Conservation (phyloP, 92 coral and sea anemone genomes). For the Parazoanthus atlanticus region DNA sequence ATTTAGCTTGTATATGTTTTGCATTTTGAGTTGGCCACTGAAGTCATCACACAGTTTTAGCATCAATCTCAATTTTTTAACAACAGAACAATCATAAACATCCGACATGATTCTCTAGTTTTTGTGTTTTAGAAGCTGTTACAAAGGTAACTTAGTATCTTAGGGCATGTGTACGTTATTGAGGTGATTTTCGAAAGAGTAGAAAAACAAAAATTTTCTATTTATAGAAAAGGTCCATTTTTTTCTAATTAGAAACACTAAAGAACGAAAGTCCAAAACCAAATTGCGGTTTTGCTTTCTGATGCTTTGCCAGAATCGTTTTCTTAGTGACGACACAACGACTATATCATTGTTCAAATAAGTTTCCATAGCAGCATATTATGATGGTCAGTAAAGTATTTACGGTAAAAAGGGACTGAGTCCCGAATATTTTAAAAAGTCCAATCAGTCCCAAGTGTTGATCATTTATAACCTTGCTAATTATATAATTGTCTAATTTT, state of each 20-base stretch:
- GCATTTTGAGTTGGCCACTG: neutral
- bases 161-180: too few relatives aligned
- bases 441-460: too few relatives aligned
- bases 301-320: neutral
- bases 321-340: neutral
- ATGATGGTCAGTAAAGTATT: neutral
- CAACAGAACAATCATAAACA: too few relatives aligned
- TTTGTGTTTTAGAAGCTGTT: neutral
- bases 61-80: neutral
- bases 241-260: neutral
- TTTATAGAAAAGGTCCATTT: neutral
- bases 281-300: neutral
- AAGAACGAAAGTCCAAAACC: neutral
- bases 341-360: neutral
- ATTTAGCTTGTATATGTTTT: neutral
- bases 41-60: neutral
- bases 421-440: too few relatives aligned
- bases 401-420: too few relatives aligned
- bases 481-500: too few relatives aligned
- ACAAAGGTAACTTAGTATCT: too few relatives aligned
- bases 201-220: neutral
- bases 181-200: too few relatives aligned
- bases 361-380: neutral
- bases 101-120: too few relatives aligned
- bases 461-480: too few relatives aligned